phyloP scores from a whole-genome alignment of 2,113 vertebrate species.

The Megalops atlanticus region DNA sequence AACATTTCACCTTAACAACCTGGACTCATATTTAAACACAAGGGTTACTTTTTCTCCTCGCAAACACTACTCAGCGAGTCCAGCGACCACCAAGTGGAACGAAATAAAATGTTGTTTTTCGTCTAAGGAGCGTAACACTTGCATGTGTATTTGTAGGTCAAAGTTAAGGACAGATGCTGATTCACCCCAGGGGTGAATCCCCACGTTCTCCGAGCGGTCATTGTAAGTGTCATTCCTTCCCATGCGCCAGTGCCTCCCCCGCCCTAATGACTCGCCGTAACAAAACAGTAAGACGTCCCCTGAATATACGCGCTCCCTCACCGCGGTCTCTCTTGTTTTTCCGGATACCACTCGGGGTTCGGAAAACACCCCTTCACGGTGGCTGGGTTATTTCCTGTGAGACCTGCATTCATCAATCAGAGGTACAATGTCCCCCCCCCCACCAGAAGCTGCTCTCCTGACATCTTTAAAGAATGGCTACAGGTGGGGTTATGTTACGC shows the following conservation, averaged over 20 bases:
- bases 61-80: too few relatives aligned
- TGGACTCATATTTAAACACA: too few relatives aligned
- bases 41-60: too few relatives aligned
- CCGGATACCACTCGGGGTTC: conserved; percentile 71
- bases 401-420: conserved; percentile 71
- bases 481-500: conserved; percentile 57
- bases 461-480: conserved; percentile 46
- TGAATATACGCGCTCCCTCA: conserved; percentile 57
- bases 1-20: too few relatives aligned
- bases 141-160: too few relatives aligned
- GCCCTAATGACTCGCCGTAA: conserved; percentile 50
- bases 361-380: conserved; percentile 73
- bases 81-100: too few relatives aligned
- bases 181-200: conserved; percentile 9
- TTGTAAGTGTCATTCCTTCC: conserved; percentile 37
- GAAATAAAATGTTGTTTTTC: too few relatives aligned
- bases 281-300: conserved; percentile 65
- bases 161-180: too few relatives aligned
- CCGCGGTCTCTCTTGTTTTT: conserved; percentile 65
- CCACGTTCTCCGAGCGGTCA: conserved; percentile 32
- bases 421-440: conserved; percentile 59
- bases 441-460: conserved; percentile 50
- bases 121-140: too few relatives aligned
- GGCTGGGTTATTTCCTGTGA: conserved; percentile 70
- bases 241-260: conserved; percentile 29